These are phyloP conservation scores for Drosophila yooni DNA, from an alignment of 2,888 invertebrate species.

Conservation along the genomic window DNA sequence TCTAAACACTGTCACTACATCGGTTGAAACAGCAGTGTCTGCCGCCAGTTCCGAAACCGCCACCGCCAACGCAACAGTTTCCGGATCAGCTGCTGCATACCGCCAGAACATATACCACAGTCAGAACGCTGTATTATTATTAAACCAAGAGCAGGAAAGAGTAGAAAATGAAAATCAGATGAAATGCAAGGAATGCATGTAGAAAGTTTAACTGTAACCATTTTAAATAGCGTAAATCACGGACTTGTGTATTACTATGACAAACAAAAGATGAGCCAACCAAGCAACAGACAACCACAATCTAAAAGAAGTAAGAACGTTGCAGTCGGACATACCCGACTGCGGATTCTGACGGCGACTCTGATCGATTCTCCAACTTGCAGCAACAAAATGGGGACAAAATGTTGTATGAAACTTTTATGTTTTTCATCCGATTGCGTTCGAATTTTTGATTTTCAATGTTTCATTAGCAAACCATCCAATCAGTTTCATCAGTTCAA, in stretches of 20 bases:
- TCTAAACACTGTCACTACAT: neutral
- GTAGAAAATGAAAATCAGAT: neutral
- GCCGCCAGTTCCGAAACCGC: no score
- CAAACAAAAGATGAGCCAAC: neutral
- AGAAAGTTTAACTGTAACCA: constrained; percentile 21
- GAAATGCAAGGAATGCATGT: neutral
- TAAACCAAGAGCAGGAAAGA: neutral
- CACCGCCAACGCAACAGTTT: no score
- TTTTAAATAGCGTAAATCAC: constrained; percentile 19
- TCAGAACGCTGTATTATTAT: neutral
- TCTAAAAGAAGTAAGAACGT: neutral
- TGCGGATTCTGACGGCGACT: no score
- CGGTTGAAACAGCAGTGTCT: neutral
- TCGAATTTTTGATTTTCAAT: neutral
- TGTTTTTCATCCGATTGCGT: neutral
- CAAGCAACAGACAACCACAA: constrained; percentile 12
- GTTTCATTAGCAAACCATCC: neutral
- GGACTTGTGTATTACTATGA: constrained; percentile 19
- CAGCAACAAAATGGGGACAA: neutral
- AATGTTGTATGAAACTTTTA: neutral
- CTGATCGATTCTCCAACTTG: neutral
- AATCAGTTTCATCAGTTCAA: neutral
- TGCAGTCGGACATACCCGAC: neutral
- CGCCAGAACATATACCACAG: neutral
- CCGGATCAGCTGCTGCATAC: no score